Conservation (phyloP, 1,140 invertebrate genomes). For the Vanessa atalanta region DNA sequence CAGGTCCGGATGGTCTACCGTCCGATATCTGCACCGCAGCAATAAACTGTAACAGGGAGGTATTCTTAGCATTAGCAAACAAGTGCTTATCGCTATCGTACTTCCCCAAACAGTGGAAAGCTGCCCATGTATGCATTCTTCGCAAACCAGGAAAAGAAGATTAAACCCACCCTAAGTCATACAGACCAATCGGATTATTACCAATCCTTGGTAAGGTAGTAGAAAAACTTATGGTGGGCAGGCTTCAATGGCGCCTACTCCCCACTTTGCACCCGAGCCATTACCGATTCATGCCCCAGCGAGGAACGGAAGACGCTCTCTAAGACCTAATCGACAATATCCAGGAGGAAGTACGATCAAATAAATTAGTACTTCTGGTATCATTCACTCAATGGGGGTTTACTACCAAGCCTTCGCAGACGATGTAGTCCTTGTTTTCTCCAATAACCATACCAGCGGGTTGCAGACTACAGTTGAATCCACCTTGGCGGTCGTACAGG, state of each 20-base stretch:
- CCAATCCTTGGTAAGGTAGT: constrained; percentile 27
- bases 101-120: constrained; percentile 39
- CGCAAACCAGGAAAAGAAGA: constrained; percentile 26
- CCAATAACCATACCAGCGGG: neutral
- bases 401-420: neutral
- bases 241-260: constrained; percentile 18
- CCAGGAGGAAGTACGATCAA: neutral
- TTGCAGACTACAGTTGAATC: neutral
- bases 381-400: neutral
- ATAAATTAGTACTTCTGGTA: neutral
- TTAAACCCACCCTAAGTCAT: constrained; percentile 2
- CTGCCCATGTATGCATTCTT: constrained; percentile 24
- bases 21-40: too few species aligned
- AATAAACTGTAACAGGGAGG: too few species aligned
- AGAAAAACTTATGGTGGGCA: constrained; percentile 29
- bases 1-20: too few species aligned
- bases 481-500: neutral
- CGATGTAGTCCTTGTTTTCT: neutral
- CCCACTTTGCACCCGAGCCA: neutral
- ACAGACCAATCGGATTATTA: constrained; percentile 8
- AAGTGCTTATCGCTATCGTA: constrained; percentile 26
- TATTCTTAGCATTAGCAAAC: too few species aligned
- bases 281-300: neutral
- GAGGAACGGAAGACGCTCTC: constrained; percentile 3
- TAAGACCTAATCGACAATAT: neutral